Evolutionary conservation across 2,888 invertebrate genomes (phyloP).

Genomic region (Penaeus monodon): DNA sequence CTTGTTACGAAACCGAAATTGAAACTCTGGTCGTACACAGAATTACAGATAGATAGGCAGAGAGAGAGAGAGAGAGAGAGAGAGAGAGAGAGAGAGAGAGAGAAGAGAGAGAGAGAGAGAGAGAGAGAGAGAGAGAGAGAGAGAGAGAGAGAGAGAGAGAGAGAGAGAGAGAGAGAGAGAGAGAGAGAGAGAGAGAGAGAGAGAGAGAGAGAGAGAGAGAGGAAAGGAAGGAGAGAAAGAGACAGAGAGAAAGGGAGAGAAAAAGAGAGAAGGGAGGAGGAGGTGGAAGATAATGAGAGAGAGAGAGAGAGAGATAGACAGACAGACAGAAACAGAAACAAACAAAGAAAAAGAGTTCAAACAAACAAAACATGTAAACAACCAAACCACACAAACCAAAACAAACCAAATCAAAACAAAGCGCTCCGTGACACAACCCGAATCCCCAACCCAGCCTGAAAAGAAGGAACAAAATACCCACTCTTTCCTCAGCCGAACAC

Average conservation of each 20-base stretch:
- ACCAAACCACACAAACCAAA: too few relatives aligned
- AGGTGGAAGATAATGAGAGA: background rate
- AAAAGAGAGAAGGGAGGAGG: background rate
- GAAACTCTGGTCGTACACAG: too few relatives aligned
- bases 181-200: background rate
- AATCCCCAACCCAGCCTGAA: too few relatives aligned
- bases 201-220: too few relatives aligned
- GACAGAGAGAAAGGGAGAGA: background rate
- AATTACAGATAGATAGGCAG: too few relatives aligned
- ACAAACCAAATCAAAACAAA: background rate
- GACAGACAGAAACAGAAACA: too few relatives aligned
- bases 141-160: background rate
- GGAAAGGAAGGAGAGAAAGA: background rate
- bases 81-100: background rate
- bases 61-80: too few relatives aligned
- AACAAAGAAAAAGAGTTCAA: background rate
- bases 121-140: too few relatives aligned
- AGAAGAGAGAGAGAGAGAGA: background rate
- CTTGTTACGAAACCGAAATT: too few relatives aligned
- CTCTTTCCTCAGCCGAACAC: background rate
- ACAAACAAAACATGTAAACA: background rate
- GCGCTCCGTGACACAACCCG: background rate
- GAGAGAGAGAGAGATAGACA: background rate
- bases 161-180: too few relatives aligned
- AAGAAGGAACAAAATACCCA: too few relatives aligned